Conservation (phyloP, 2,888 invertebrate genomes). For the Venustoraphidia nigricollis region DNA sequence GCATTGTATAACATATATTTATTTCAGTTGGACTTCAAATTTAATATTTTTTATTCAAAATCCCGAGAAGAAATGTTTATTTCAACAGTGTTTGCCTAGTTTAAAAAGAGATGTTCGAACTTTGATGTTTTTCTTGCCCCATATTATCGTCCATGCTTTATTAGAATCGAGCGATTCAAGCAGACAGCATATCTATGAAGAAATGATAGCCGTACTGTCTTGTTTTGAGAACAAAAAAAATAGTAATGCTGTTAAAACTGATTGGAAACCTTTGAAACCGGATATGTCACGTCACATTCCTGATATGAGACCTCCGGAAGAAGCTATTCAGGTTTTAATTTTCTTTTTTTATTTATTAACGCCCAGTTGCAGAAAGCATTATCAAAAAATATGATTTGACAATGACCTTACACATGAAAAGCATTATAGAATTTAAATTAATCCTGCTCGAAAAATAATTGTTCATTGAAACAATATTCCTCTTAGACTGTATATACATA, state of each 20-base stretch:
- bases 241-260: slow-evolving; percentile 1
- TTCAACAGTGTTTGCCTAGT: slow-evolving; percentile 57
- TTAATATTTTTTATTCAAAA: slow-evolving; percentile 46
- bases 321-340: neutral
- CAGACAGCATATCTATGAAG: slow-evolving; percentile 32
- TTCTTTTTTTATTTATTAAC: no score
- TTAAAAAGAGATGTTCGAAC: slow-evolving; percentile 58
- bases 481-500: no score
- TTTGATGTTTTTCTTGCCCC: slow-evolving; percentile 57
- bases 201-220: slow-evolving; percentile 37
- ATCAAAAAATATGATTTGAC: no score
- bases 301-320: neutral
- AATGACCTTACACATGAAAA: no score
- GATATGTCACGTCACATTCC: slow-evolving; percentile 3
- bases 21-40: slow-evolving; percentile 50
- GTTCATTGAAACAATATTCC: no score
- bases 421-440: no score
- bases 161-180: slow-evolving; percentile 32
- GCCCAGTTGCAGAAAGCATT: no score
- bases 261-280: slow-evolving; percentile 1
- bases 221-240: slow-evolving; percentile 16
- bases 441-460: no score
- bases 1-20: no score
- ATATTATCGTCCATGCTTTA: slow-evolving; percentile 50
- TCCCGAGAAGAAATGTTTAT: slow-evolving; percentile 39